These are phyloP conservation scores for Silurus aristotelis DNA, from an alignment of 2,797 vertebrate species.

Conservation along the genomic window DNA sequence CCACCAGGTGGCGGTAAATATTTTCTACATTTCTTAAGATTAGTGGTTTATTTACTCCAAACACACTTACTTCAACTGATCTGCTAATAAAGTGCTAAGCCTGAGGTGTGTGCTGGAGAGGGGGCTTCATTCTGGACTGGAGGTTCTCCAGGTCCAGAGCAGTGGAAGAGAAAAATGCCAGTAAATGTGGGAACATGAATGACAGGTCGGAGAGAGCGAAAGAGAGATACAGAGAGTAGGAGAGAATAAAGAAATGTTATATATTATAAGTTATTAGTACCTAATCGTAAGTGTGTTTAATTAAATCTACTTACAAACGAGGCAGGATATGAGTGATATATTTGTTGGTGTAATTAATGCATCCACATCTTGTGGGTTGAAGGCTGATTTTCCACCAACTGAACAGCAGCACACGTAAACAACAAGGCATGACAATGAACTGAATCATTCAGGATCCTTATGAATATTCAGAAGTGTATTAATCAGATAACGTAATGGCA, in stretches of 20 bases:
- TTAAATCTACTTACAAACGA: background rate
- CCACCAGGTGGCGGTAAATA: slow-evolving; percentile 30
- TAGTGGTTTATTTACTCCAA: background rate
- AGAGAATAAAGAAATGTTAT: background rate
- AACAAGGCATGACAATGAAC: background rate
- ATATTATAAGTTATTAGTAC: too few relatives aligned
- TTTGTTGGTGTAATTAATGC: too few relatives aligned
- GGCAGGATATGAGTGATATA: background rate
- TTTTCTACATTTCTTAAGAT: background rate
- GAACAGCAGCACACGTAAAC: background rate
- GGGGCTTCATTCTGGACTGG: background rate
- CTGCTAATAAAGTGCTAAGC: background rate
- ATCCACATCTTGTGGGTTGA: background rate
- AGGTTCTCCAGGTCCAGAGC: background rate
- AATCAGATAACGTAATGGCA: background rate
- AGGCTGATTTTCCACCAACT: background rate
- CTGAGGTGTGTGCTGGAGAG: background rate
- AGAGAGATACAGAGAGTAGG: background rate
- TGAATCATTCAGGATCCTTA: background rate
- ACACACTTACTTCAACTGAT: background rate
- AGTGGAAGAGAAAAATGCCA: background rate
- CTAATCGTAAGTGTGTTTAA: background rate
- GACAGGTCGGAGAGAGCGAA: background rate
- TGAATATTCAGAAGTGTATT: slow-evolving; percentile 18
- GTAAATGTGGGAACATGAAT: background rate